Conservation (phyloP, 2,888 invertebrate genomes). For the Teleogryllus oceanicus region DNA sequence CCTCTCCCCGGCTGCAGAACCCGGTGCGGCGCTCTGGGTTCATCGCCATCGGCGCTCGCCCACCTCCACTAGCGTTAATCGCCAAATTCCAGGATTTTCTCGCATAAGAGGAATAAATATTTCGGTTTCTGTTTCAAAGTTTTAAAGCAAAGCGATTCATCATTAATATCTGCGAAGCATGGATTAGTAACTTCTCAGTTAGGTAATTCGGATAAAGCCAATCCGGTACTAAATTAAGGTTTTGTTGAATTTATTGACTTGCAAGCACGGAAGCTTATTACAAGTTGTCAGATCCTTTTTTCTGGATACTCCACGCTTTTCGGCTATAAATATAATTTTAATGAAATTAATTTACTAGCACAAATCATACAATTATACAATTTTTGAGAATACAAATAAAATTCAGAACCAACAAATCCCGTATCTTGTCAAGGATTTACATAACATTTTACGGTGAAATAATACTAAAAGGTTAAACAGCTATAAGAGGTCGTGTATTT, state of each 20-base stretch:
- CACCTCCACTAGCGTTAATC: too few species aligned
- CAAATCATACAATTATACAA: background rate
- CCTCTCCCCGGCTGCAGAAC: too few species aligned
- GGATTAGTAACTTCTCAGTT: conserved; percentile 9
- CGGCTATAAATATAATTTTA: background rate
- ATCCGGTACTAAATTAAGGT: conserved; percentile 1
- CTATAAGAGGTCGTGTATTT: background rate
- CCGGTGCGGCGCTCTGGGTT: too few species aligned
- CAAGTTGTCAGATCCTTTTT: background rate
- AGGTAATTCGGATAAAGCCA: background rate
- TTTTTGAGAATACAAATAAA: conserved; percentile 18
- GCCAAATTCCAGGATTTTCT: background rate
- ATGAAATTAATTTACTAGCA: background rate
- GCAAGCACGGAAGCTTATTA: background rate
- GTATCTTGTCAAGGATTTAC: conserved; percentile 1
- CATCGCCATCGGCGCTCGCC: too few species aligned
- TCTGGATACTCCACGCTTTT: background rate
- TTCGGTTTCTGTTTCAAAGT: background rate
- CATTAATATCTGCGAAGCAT: background rate
- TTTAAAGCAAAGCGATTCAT: conserved; percentile 9
- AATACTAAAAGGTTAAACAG: conserved; percentile 1
- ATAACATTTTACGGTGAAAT: conserved; percentile 1
- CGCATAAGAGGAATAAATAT: background rate
- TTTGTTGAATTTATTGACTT: background rate
- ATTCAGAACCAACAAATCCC: conserved; percentile 18